Evolutionary conservation across 2,113 vertebrate genomes (phyloP).

Genomic region (Podarcis cretensis): DNA sequence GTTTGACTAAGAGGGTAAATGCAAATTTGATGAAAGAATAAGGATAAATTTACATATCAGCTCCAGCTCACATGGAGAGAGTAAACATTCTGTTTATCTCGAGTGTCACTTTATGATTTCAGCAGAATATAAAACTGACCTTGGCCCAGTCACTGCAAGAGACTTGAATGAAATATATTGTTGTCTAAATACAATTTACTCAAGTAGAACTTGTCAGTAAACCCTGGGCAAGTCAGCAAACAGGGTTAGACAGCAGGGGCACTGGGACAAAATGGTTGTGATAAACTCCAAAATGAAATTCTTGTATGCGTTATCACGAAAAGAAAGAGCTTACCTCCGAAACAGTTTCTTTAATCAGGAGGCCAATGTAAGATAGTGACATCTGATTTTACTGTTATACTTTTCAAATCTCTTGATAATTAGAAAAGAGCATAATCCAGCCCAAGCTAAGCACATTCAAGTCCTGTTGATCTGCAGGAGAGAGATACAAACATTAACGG

Average conservation of each 20-base stretch:
- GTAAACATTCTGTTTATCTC: constrained; percentile 99
- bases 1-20: constrained; percentile 99
- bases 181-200: constrained; percentile 90
- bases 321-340: background rate
- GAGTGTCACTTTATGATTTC: constrained; percentile 99
- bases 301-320: background rate
- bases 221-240: constrained; percentile 83
- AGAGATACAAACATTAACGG: background rate
- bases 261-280: constrained; percentile 62
- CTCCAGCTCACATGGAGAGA: constrained; percentile 94
- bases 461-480: background rate
- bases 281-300: constrained; percentile 62
- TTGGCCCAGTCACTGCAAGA: constrained; percentile 92
- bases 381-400: background rate
- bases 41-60: constrained; percentile 99
- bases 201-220: constrained; percentile 88
- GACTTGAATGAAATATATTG: constrained; percentile 90
- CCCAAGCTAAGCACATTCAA: background rate
- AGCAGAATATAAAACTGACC: constrained; percentile 98
- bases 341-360: constrained; percentile 25
- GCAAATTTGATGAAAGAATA: constrained; percentile 99
- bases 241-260: constrained; percentile 74
- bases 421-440: background rate
- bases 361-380: background rate
- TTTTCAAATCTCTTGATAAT: background rate